A percentile compares a stretch with the other conserved stretches of the same genome.
phyloP scores from a whole-genome alignment of 2,113 vertebrate genomes.

The Grammomys surdaster region DNA sequence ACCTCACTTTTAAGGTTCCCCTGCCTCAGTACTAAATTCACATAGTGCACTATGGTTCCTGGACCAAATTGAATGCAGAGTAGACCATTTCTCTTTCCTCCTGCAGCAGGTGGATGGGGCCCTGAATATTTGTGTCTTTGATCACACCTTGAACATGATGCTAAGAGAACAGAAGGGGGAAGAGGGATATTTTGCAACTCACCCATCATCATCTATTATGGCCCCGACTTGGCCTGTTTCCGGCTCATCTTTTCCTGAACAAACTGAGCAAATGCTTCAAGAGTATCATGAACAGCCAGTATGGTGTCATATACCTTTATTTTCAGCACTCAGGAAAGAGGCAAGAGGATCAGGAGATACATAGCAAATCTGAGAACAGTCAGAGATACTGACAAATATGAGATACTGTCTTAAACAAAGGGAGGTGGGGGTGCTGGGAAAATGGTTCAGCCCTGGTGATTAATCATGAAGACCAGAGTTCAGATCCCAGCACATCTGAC shows the following conservation, averaged over 20 bases:
- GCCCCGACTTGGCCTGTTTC: not conserved
- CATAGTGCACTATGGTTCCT: not conserved
- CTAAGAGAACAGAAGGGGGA: not conserved
- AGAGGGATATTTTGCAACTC: not conserved
- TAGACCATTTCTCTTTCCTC: not conserved
- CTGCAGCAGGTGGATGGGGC: not conserved
- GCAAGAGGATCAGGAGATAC: not conserved
- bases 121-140: not conserved
- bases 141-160: not conserved
- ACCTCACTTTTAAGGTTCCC: not conserved
- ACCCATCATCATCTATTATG: too few relatives aligned
- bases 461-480: not conserved
- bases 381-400: not conserved
- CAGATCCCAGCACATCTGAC: not conserved
- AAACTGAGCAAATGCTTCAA: constrained; percentile 7
- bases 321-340: not conserved
- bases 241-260: not conserved
- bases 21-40: not conserved
- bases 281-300: not conserved
- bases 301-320: not conserved
- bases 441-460: not conserved
- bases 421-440: not conserved
- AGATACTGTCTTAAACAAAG: not conserved
- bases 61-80: not conserved
- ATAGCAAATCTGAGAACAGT: not conserved